A percentile compares a stretch with the other conserved stretches of the same genome.
Conservation (phyloP, 2,797 vertebrate genomes). For the Phrynocephalus vlangalii region DNA sequence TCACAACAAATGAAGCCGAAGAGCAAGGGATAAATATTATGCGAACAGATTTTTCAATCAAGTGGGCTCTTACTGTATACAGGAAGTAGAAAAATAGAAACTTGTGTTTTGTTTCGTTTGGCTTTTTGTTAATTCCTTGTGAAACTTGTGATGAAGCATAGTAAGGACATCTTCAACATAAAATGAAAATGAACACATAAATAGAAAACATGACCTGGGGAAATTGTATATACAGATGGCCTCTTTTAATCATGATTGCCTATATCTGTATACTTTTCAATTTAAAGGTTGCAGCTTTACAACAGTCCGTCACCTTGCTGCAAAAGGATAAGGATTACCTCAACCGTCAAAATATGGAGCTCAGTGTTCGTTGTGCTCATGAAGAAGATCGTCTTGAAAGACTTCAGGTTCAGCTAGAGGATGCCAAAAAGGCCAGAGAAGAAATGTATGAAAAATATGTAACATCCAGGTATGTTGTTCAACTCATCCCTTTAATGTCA, state of each 20-base stretch:
- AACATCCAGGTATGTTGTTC: conserved; percentile 85
- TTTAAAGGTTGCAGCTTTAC: conserved; percentile 85
- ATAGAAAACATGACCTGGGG: background rate
- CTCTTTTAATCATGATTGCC: background rate
- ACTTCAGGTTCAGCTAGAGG: conserved; percentile 91
- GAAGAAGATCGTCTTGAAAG: conserved; percentile 93
- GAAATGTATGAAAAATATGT: conserved; percentile 97
- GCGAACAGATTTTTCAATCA: background rate
- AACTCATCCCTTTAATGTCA: background rate
- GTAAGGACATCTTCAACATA: background rate
- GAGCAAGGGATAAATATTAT: background rate
- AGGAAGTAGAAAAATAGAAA: background rate
- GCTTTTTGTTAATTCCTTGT: background rate
- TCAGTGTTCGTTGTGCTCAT: conserved; percentile 92
- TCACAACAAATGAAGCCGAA: background rate
- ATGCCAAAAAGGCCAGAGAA: conserved; percentile 92
- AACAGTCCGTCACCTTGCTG: conserved; percentile 90
- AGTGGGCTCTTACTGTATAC: background rate
- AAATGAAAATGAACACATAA: background rate
- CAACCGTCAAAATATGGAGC: conserved; percentile 93
- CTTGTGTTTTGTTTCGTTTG: background rate
- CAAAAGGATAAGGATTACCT: conserved; percentile 98
- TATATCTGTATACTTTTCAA: background rate
- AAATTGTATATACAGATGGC: background rate
- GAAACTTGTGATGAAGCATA: background rate